Base-by-base conservation (phyloP, 2,113 vertebrate species). In the Psilopsiagon aurifrons region DNA sequence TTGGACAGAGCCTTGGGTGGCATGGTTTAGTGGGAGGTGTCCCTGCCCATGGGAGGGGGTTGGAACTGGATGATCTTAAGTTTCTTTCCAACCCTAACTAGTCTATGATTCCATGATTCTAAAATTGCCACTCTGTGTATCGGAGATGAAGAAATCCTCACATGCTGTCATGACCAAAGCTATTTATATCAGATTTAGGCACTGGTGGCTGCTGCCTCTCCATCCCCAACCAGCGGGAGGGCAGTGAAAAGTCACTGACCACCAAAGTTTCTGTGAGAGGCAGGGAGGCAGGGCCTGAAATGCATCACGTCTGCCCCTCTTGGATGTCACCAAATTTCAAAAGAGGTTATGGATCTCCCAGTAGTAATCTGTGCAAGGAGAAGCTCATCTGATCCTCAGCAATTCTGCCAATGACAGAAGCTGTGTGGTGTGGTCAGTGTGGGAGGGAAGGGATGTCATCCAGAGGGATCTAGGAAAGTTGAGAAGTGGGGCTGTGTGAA, bases 131-230 rank as follows among this genome's bases (percentile, higher is more conserved):
- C 59, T 4, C 2, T 7, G 46, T 20, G 35, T 23, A 17, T 24
- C 1, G 0, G 5, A 0, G 1, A 41, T 0, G 8, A 77, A 91
- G 83, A 86, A 82, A 84, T 33, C 49, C 67, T 77, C 4, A 0
- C 3, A 25, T 0, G 1, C 11, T 43, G 39, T 54, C 6, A 0
- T 1, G 70, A 35, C 37, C 28, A 6, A 22, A 52, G 54, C 0
- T 2, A 18, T 90, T 83, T 49, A 2, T 13, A 4, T 8, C 69
- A 33, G 51, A 33, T 82, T 57, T 68, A 67, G 29, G 28, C 1
- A 2, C 3, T 18, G 44, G 19, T 64, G 55, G 62, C 43, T n/a
- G n/a, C 74, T 60, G 23, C 28, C 7, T 70, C 18, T 55, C 43
- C 47, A 27, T 11, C 43, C 66, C 51, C 19, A 47, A 8, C 39